phyloP scores from a whole-genome alignment of 2,113 vertebrate genomes.

The Terrapene triunguis region DNA sequence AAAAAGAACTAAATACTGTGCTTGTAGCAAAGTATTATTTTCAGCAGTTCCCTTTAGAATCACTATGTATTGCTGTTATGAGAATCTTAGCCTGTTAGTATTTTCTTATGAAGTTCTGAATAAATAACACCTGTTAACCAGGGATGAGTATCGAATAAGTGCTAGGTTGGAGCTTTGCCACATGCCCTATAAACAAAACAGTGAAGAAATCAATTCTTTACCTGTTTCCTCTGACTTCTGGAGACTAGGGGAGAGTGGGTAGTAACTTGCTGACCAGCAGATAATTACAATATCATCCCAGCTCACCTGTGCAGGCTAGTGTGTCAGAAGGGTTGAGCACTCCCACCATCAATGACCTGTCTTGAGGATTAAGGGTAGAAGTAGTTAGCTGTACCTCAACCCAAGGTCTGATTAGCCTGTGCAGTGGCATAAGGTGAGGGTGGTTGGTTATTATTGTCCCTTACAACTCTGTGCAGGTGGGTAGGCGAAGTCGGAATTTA shows the following conservation, averaged over 20 bases:
- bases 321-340: neutral
- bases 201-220: neutral
- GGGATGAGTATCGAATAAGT: neutral
- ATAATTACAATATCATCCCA: neutral
- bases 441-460: slow-evolving; percentile 13
- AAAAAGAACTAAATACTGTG: neutral
- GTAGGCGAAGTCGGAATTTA: neutral
- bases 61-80: neutral
- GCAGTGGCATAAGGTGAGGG: neutral
- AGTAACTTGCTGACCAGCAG: neutral
- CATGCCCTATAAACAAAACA: neutral
- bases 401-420: neutral
- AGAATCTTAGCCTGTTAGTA: neutral
- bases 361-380: neutral
- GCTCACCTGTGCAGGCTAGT: neutral
- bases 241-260: neutral
- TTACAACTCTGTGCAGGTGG: neutral
- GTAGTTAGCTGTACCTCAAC: neutral
- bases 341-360: neutral
- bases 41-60: neutral
- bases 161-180: neutral
- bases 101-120: neutral
- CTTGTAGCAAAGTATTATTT: neutral
- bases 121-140: neutral
- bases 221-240: neutral